phyloP scores from a whole-genome alignment of 2,113 vertebrate species.

The Poicephalus meyeri region DNA sequence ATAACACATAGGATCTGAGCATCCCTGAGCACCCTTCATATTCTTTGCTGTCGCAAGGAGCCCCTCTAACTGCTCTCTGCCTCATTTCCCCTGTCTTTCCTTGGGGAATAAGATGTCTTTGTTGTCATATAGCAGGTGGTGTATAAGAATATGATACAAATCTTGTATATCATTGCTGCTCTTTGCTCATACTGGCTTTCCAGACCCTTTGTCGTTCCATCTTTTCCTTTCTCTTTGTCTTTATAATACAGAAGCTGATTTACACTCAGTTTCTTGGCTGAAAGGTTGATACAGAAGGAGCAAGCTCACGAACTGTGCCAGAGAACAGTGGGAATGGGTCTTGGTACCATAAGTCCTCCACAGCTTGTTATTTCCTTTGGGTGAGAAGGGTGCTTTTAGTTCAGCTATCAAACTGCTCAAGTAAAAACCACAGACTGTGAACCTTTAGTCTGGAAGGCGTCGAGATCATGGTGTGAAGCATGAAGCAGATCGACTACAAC shows the following conservation, averaged over 20 bases:
- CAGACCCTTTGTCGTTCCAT: background rate
- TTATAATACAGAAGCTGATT: background rate
- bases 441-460: background rate
- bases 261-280: slow-evolving; percentile 6
- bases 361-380: background rate
- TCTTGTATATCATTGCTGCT: background rate
- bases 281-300: slow-evolving; percentile 13
- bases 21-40: background rate
- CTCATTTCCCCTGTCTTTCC: background rate
- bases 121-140: background rate
- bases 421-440: background rate
- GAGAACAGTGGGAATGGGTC: background rate
- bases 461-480: background rate
- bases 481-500: background rate
- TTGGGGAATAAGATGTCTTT: background rate
- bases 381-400: background rate
- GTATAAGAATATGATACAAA: background rate
- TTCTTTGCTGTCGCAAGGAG: background rate
- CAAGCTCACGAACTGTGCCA: background rate
- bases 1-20: background rate
- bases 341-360: background rate
- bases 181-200: background rate
- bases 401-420: background rate
- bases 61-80: background rate
- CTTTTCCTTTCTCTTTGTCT: background rate